Evolutionary conservation across 2,797 vertebrate species (phyloP).

Genomic region (Rhinophrynus dorsalis): DNA sequence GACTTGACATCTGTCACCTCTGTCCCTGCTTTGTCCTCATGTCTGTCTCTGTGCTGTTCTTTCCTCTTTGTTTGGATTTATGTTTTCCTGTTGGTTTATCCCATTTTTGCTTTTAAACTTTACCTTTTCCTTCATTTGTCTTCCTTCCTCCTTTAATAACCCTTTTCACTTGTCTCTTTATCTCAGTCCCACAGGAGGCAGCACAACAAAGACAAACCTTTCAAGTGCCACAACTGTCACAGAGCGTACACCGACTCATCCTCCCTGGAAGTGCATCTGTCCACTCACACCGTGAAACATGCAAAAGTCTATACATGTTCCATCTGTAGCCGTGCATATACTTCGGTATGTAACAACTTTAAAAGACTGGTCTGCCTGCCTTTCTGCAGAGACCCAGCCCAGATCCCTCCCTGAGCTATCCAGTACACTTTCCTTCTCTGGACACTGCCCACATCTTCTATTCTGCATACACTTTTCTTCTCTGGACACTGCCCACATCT

Average conservation of each 20-base stretch:
- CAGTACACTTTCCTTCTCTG: no score
- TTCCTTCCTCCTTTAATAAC: neutral
- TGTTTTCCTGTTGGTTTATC: no score
- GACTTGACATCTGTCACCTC: no score
- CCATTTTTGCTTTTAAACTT: no score
- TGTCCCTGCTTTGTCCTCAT: no score
- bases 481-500: neutral
- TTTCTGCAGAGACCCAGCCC: no score
- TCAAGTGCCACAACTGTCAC: slow-evolving; percentile 97
- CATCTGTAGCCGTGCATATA: slow-evolving; percentile 95
- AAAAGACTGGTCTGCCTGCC: slow-evolving; percentile 3
- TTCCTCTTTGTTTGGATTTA: neutral
- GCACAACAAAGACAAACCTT: slow-evolving; percentile 99
- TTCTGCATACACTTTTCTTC: neutral
- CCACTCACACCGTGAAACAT: slow-evolving; percentile 96
- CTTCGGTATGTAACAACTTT: slow-evolving; percentile 80
- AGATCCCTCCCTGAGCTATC: no score
- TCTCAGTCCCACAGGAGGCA: slow-evolving; percentile 94
- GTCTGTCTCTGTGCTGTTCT: no score
- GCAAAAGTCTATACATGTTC: slow-evolving; percentile 97
- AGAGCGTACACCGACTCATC: slow-evolving; percentile 91
- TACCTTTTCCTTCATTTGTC: no score
- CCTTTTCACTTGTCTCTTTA: neutral
- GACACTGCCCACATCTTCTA: no score
- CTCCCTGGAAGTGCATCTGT: slow-evolving; percentile 92